phyloP scores from a whole-genome alignment of 1,140 invertebrate species.

The Polyergus mexicanus region DNA sequence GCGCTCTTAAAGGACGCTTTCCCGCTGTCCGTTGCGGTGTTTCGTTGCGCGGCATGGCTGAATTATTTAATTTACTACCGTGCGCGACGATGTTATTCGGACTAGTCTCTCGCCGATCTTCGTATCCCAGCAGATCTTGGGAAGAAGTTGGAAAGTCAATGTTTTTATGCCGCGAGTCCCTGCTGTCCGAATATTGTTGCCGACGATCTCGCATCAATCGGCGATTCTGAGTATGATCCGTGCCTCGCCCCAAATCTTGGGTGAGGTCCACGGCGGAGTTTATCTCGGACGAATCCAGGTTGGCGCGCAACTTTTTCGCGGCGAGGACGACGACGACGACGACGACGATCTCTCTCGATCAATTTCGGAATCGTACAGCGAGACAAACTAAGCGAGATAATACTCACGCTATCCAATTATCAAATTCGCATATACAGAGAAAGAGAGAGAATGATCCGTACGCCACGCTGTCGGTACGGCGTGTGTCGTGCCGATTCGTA shows the following conservation, averaged over 20 bases:
- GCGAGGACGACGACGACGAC: neutral
- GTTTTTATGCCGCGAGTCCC: too few species aligned
- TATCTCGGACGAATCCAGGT: constrained; percentile 47
- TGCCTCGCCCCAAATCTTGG: constrained; percentile 35
- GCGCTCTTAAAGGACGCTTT: constrained; percentile 90
- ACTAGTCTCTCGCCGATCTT: too few species aligned
- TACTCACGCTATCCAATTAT: too few species aligned
- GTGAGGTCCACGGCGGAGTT: constrained; percentile 8
- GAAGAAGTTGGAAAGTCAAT: too few species aligned
- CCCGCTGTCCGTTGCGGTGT: constrained; percentile 82
- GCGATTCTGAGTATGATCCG: neutral
- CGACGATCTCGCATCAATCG: neutral
- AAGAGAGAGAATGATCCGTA: constrained; percentile 57
- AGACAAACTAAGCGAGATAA: too few species aligned
- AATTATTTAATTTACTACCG: too few species aligned
- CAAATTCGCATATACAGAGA: neutral
- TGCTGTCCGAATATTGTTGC: too few species aligned
- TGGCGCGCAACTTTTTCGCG: constrained; percentile 15
- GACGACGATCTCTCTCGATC: neutral
- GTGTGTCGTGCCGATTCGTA: constrained; percentile 73
- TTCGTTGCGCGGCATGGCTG: constrained; percentile 24
- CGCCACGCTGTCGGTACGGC: constrained; percentile 69
- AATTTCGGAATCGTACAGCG: neutral
- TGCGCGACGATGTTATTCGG: too few species aligned
- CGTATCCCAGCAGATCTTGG: too few species aligned